These are phyloP conservation scores for Parascotia fuliginaria DNA, from an alignment of 2,888 invertebrate species.

Conservation along the genomic window DNA sequence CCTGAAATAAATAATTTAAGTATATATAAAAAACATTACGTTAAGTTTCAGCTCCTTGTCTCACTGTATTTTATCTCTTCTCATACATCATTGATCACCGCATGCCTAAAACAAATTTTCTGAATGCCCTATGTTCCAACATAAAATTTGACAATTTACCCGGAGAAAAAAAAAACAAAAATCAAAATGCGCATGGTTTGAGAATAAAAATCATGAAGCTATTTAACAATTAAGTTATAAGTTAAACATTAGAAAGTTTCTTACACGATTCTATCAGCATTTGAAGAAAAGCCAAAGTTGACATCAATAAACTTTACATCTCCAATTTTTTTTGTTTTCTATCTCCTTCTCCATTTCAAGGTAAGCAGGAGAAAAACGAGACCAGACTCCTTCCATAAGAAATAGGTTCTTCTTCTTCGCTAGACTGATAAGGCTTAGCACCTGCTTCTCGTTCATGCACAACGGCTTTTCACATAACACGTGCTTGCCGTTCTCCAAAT, in stretches of 20 bases:
- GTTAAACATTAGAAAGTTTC: conserved; percentile 7
- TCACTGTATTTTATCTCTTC: background rate
- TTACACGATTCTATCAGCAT: conserved; percentile 64
- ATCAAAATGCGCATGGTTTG: no score
- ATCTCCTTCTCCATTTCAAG: conserved; percentile 88
- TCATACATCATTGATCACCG: no score
- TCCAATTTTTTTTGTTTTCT: conserved; percentile 88
- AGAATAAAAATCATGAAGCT: no score
- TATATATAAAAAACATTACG: no score
- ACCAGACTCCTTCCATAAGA: conserved; percentile 96
- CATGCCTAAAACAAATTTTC: no score
- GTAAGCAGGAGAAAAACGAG: conserved; percentile 93
- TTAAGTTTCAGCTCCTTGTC: no score
- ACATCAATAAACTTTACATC: conserved; percentile 88
- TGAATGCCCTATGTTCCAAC: no score
- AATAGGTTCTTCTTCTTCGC: conserved; percentile 91
- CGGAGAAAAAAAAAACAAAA: no score
- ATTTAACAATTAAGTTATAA: no score
- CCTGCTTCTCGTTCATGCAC: conserved; percentile 91
- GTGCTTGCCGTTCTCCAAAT: conserved; percentile 93
- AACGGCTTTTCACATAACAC: conserved; percentile 97
- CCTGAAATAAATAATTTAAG: conserved; percentile 1
- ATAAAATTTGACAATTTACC: no score
- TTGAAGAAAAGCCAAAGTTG: conserved; percentile 88
- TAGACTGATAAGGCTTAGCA: conserved; percentile 87